A percentile compares a stretch with the other conserved stretches of the same genome.
Evolutionary conservation across 1,140 invertebrate species (phyloP).

Genomic region (Drosophila nannoptera): DNA sequence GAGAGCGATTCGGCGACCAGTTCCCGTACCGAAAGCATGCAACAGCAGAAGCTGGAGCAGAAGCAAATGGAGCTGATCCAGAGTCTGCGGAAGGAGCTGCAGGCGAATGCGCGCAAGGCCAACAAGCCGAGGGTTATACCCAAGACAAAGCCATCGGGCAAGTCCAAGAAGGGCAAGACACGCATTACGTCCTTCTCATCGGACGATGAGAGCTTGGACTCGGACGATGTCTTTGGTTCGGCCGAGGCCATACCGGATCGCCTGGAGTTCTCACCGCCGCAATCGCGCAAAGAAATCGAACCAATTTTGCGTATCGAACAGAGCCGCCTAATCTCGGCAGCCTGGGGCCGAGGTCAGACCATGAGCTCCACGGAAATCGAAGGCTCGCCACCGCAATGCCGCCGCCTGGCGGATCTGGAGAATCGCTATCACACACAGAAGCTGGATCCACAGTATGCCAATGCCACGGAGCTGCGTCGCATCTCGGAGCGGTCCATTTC

Average conservation of each 20-base stretch:
- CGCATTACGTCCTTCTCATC: slow-evolving; percentile 86
- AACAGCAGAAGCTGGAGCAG: slow-evolving; percentile 81
- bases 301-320: slow-evolving; percentile 85
- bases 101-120: slow-evolving; percentile 67
- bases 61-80: slow-evolving; percentile 79
- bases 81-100: slow-evolving; percentile 76
- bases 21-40: slow-evolving; percentile 84
- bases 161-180: slow-evolving; percentile 82
- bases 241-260: slow-evolving; percentile 84
- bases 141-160: slow-evolving; percentile 69
- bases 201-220: slow-evolving; percentile 85
- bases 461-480: slow-evolving; percentile 82
- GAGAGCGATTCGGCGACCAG: slow-evolving; percentile 86
- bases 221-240: slow-evolving; percentile 86
- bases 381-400: slow-evolving; percentile 84
- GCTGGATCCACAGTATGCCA: slow-evolving; percentile 81
- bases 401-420: slow-evolving; percentile 82
- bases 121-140: slow-evolving; percentile 74
- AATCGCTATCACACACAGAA: slow-evolving; percentile 82
- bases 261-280: slow-evolving; percentile 85
- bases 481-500: slow-evolving; percentile 86
- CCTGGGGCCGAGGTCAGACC: slow-evolving; percentile 84
- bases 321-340: slow-evolving; percentile 83
- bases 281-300: slow-evolving; percentile 85
- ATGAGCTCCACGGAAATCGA: slow-evolving; percentile 87